Percentiles rank a stretch among this genome's conserved stretches.
phyloP scores from a whole-genome alignment of 2,113 vertebrate genomes.

The Hucho hucho region DNA sequence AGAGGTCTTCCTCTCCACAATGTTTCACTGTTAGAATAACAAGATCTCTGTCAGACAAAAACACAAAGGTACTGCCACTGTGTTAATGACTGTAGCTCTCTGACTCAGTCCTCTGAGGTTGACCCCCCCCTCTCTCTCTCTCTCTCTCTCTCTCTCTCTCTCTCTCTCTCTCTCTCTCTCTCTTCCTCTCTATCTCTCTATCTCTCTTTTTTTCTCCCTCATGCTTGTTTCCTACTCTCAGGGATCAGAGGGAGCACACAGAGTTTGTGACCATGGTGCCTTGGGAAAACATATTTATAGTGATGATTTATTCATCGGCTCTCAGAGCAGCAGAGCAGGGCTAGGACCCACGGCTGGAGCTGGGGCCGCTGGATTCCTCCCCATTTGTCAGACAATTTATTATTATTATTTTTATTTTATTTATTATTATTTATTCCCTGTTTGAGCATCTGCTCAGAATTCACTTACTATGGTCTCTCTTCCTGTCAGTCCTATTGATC shows the following conservation, averaged over 20 bases:
- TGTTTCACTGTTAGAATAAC: constrained; percentile 60
- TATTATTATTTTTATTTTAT: background rate
- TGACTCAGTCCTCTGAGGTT: constrained; percentile 53
- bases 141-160: constrained; percentile 43
- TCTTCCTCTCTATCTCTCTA: background rate
- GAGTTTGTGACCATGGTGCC: constrained; percentile 44
- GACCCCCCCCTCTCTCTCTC: constrained; percentile 51
- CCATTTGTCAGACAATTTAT: constrained; percentile 1
- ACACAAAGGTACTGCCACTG: background rate
- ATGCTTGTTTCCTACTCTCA: constrained; percentile 20
- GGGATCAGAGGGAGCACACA: constrained; percentile 32
- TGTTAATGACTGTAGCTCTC: constrained; percentile 50
- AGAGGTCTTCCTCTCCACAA: constrained; percentile 39
- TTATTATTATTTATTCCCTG: background rate
- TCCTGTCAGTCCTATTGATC: too few relatives aligned
- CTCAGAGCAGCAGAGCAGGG: constrained; percentile 25
- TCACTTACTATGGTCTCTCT: background rate
- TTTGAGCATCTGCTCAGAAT: background rate
- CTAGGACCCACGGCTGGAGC: background rate
- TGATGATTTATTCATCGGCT: constrained; percentile 55
- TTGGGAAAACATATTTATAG: constrained; percentile 67
- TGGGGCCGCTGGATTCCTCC: background rate
- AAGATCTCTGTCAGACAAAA: constrained; percentile 21
- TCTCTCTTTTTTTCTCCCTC: constrained; percentile 23
- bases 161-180: too few relatives aligned